Conservation (phyloP, 1,140 invertebrate species). For the Eurytemora carolleeae region DNA sequence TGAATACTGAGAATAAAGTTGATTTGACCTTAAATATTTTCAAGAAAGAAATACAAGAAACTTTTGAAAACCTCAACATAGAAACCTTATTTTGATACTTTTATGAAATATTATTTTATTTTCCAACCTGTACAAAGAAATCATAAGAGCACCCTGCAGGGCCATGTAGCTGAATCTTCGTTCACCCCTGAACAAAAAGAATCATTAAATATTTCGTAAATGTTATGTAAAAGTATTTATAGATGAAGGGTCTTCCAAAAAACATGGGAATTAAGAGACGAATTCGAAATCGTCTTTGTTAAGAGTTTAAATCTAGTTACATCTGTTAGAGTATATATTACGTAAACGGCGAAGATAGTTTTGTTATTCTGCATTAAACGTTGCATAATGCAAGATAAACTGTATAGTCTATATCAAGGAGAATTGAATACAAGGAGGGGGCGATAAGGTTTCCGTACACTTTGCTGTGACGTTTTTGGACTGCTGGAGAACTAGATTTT, state of each 20-base stretch:
- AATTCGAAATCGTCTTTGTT: too few species aligned
- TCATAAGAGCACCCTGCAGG: constrained; percentile 88
- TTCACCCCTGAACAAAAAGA: constrained; percentile 56
- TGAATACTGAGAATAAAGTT: neutral
- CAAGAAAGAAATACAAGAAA: neutral
- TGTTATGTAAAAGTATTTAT: neutral
- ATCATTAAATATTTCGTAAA: neutral
- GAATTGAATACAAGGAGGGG: too few species aligned
- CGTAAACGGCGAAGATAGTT: too few species aligned
- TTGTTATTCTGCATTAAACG: too few species aligned
- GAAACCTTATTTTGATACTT: neutral
- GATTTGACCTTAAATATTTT: neutral
- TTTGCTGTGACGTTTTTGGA: too few species aligned
- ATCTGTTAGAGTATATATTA: too few species aligned
- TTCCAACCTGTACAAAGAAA: constrained; percentile 54
- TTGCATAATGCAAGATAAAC: too few species aligned
- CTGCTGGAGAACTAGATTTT: too few species aligned
- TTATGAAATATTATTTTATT: neutral
- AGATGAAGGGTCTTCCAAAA: neutral
- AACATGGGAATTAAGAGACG: neutral
- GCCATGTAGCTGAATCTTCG: constrained; percentile 71
- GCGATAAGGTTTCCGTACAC: too few species aligned
- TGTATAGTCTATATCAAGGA: too few species aligned
- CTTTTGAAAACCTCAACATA: too few species aligned
- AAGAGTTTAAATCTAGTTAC: too few species aligned